Base-by-base conservation (phyloP, 2,888 invertebrate genomes). In the Limenitis arthemis region DNA sequence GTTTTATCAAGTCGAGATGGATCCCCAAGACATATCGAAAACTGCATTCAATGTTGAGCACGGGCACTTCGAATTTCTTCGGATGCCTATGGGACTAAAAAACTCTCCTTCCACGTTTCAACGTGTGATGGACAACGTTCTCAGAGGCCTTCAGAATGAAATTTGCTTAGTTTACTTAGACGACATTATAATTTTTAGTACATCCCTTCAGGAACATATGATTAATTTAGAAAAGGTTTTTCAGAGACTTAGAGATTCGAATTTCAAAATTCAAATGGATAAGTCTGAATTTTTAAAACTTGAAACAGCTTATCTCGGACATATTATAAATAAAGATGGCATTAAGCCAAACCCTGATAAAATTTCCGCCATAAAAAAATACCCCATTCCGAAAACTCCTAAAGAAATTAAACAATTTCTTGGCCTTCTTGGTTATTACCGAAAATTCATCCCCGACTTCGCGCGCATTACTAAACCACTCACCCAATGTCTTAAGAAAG, bases 401-500 rank as follows among this genome's bases (percentile, higher is more conserved):
- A 44, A 20, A 4, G 40, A 53, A 44, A 52, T 49, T n/a, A 55
- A 55, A 20, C 34, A 34, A 8, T 48, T 51, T 36, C 37, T 51
- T 1, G 54, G 54, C 5, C 32, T 51, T 6, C 1, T 49, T 7
- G 51, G 49, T 3, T 55, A 55, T 30, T 55, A 55, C 8, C 38
- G 52, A 8, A 55, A 52, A 36, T 55, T 52, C n/a, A 56, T 56
- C 6, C n/a, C 44, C 8, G 41, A 58, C 8, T 54, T 54, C 47
- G 42, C 44, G 1, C n/a, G 28, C 8, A 30, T 61, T 0, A 60
- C 61, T 0, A 54, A 54, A 48, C 61, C 59, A 1, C 11, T 61
- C 9, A 59, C 59, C 1, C 11, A 40, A 33, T 53, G 54, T 20
- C 37, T 56, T 6, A 61, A 61, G 47, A 58, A 60, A 38, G 37